Base-by-base conservation (phyloP, 2,113 vertebrate genomes). In the Pangasianodon gigas region DNA sequence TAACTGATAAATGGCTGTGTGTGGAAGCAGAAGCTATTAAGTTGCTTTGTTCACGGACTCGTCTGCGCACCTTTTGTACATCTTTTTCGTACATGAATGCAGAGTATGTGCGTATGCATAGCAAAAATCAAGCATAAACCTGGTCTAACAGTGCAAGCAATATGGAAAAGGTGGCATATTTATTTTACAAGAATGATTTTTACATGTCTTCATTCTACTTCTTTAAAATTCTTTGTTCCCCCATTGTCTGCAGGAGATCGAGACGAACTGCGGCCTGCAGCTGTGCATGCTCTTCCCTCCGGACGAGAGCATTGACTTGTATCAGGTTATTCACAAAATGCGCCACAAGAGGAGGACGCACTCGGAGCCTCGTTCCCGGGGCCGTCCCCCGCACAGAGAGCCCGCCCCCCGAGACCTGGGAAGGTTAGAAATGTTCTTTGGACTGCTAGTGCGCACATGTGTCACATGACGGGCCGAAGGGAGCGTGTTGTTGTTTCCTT, bases 341-440 rank as follows among this genome's bases (percentile, higher is more conserved):
- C 98, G 97, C 93, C 98, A 99, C 95, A 98, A 97, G 97, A 97
- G 97, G 97, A 97, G 97, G 97, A 98, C 97, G 93, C 97, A 98
- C 84, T 98, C 97, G 90, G 98, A 99, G 90, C 97, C 97, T 82
- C 97, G 97, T 91, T 98, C 98, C 90, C 97, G 98, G 96, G 97
- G 97, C 95, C 96, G 97, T 80, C 97, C 97, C 84, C 96, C 97
- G 79, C 97, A 96, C 93, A 96, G 97, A 95, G 97, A 97, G 95
- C 97, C 96, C 58, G 96, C 96, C 95, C 97, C 92, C 95, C 97
- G 98, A 93, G 98, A 99, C 93, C 97, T 97, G 97, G 98, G 98
- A 99, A 99, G 98, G 98, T 99, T 99, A 99, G 98, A 98, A 97
- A 97, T 95, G 95, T 97, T 98, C 97, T 97, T 98, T 97, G 97